Conservation (phyloP, 2,888 invertebrate species). For the Fabriciana adippe region DNA sequence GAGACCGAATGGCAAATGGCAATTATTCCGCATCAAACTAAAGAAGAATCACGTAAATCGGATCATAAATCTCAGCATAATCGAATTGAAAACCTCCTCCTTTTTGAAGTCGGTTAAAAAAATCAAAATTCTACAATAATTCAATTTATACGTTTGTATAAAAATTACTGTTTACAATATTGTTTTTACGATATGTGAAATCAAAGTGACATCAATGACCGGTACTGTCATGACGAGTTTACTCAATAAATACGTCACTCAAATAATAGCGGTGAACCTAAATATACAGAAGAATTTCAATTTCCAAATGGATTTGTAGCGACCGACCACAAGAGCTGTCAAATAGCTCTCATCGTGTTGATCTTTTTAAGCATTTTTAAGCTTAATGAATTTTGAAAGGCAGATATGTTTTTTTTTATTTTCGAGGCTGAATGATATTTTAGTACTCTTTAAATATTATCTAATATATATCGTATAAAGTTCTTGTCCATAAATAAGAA, state of each 20-base stretch:
- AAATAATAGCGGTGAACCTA: constrained; percentile 26
- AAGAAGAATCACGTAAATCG: no score
- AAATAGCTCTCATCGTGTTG: not conserved
- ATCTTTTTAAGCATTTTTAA: not conserved
- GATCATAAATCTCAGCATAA: no score
- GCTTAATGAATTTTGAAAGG: not conserved
- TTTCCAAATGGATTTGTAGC: constrained; percentile 39
- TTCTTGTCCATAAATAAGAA: no score
- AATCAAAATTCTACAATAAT: no score
- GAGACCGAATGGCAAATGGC: no score
- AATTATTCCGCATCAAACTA: no score
- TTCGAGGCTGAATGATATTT: no score
- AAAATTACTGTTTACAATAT: not conserved
- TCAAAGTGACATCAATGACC: not conserved
- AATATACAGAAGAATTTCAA: constrained; percentile 37
- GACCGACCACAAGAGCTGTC: constrained; percentile 29
- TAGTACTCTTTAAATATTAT: no score
- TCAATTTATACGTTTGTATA: not conserved
- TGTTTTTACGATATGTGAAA: not conserved
- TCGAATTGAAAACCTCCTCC: no score
- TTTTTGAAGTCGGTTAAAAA: no score
- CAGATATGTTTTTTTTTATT: not conserved
- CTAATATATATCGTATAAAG: no score
- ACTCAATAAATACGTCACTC: constrained; percentile 13
- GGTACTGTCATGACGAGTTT: constrained; percentile 16